Conservation (phyloP, 2,888 invertebrate species). For the Clistopyga incitator region DNA sequence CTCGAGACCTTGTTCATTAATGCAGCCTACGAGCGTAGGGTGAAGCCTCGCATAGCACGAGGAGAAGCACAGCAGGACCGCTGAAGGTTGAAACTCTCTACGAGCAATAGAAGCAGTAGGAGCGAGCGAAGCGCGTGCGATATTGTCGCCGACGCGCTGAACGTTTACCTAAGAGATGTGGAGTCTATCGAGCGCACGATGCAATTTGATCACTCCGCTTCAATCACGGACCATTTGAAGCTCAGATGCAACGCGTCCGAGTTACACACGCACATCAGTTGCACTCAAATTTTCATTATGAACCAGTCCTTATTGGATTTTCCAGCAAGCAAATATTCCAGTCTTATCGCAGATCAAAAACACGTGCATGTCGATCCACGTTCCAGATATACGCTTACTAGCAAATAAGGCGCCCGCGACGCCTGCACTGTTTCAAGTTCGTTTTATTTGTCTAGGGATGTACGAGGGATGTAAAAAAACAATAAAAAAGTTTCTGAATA, state of each 20-base stretch:
- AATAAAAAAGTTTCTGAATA: too few species aligned
- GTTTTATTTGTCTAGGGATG: too few species aligned
- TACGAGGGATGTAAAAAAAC: too few species aligned
- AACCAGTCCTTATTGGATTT: conserved; percentile 12
- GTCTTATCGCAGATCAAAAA: neutral
- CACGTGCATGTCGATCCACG: conserved; percentile 13
- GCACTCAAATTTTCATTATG: conserved; percentile 9
- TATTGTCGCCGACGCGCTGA: conserved; percentile 9
- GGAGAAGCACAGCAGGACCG: conserved; percentile 19
- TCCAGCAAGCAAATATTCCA: neutral
- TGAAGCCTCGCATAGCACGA: conserved; percentile 21
- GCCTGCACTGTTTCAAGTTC: too few species aligned
- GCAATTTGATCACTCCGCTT: conserved; percentile 47
- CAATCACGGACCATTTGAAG: conserved; percentile 49
- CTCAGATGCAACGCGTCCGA: conserved; percentile 11
- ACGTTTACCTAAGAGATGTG: neutral
- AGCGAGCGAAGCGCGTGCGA: conserved; percentile 21
- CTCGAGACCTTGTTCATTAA: conserved; percentile 34
- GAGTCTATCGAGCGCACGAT: conserved; percentile 42
- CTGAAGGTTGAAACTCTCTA: conserved; percentile 24
- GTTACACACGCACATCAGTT: neutral
- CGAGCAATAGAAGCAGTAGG: neutral
- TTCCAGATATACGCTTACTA: neutral
- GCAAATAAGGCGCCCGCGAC: too few species aligned
- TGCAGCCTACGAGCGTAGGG: conserved; percentile 22